Percentiles rank a stretch among this genome's conserved stretches.
Evolutionary conservation across 2,113 vertebrate species (phyloP).

Genomic region (Xiphophorus maculatus): DNA sequence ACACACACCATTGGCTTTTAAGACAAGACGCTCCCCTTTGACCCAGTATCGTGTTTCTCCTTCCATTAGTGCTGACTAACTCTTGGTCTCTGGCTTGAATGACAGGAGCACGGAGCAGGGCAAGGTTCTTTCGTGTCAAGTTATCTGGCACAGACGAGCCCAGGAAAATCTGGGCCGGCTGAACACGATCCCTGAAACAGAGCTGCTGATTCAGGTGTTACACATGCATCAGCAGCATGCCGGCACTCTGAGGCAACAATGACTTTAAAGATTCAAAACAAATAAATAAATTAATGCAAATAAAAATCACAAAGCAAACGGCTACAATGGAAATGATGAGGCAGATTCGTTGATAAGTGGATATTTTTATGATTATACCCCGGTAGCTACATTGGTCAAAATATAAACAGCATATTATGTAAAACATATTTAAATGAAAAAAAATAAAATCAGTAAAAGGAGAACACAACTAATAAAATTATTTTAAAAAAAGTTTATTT

Average conservation of each 20-base stretch:
- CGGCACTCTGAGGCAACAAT: constrained; percentile 33
- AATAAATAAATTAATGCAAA: background rate
- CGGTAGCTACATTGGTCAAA: background rate
- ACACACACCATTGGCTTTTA: constrained; percentile 34
- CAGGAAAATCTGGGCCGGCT: constrained; percentile 64
- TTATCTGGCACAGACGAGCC: constrained; percentile 61
- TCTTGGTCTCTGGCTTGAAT: constrained; percentile 56
- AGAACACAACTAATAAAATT: background rate
- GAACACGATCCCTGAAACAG: constrained; percentile 73
- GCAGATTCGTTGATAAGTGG: background rate
- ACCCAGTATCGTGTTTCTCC: constrained; percentile 66
- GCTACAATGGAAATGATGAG: background rate
- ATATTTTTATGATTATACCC: background rate
- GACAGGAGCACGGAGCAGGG: constrained; percentile 41
- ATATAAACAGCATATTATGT: background rate
- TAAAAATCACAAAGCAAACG: constrained; percentile 14
- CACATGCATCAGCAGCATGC: constrained; percentile 43
- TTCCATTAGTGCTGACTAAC: constrained; percentile 76
- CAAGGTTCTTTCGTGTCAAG: constrained; percentile 56
- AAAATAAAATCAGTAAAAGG: background rate
- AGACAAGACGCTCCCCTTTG: constrained; percentile 39
- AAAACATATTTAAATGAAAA: background rate
- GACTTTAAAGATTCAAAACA: constrained; percentile 23
- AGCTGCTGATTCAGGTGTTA: constrained; percentile 54
- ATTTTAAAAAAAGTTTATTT: constrained; percentile 29